phyloP scores from a whole-genome alignment of 2,113 vertebrate genomes.

The Phylloscopus trochilus region DNA sequence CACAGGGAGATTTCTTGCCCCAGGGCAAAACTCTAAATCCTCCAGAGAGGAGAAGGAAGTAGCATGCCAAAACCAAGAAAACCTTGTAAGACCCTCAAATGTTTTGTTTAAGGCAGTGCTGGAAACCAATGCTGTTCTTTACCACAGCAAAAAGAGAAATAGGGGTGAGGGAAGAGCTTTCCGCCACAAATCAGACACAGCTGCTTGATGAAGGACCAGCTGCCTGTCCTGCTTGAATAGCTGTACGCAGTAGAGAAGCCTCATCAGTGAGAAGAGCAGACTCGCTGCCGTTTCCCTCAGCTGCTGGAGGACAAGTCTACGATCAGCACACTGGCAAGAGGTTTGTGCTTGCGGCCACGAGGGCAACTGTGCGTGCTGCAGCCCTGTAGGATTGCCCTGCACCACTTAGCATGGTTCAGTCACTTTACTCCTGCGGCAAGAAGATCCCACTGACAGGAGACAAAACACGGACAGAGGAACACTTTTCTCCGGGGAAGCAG shows the following conservation, averaged over 20 bases:
- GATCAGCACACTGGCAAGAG: rapidly evolving
- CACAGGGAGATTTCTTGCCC: background rate
- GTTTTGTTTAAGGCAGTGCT: background rate
- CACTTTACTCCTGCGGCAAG: background rate
- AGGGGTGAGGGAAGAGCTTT: background rate
- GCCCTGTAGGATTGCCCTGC: background rate
- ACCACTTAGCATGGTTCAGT: background rate
- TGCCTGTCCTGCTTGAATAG: background rate
- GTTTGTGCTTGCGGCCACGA: background rate
- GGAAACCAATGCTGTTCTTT: background rate
- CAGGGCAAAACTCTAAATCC: background rate
- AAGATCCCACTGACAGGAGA: background rate
- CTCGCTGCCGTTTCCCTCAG: rapidly evolving
- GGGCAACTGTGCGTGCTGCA: background rate
- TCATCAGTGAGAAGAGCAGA: background rate
- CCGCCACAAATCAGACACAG: background rate
- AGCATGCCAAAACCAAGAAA: background rate
- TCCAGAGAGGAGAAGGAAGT: background rate
- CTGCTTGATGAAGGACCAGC: background rate
- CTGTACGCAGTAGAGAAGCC: background rate
- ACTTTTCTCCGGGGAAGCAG: too few relatives aligned
- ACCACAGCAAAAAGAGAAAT: background rate
- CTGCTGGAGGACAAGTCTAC: background rate
- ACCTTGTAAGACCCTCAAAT: background rate
- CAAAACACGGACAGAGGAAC: background rate